Evolutionary conservation across 1,140 invertebrate genomes (phyloP).

Genomic region (Drosophila lowei): DNA sequence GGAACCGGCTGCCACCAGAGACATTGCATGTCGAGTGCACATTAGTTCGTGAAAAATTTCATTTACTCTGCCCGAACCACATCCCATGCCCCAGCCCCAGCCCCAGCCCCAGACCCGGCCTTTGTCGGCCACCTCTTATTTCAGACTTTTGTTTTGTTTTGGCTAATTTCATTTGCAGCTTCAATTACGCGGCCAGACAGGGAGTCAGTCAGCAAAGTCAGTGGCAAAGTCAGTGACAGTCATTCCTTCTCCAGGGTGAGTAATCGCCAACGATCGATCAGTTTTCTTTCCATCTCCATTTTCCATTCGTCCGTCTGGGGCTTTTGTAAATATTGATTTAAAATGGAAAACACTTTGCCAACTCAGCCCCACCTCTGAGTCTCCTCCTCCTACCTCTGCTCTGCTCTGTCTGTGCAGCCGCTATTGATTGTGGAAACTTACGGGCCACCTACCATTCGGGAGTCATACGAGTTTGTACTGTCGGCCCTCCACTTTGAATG

Average conservation of each 20-base stretch:
- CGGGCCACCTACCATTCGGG: conserved; percentile 2
- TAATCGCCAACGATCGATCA: conserved; percentile 32
- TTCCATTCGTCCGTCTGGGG: not conserved
- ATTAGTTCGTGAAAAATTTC: conserved; percentile 45
- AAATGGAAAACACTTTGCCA: conserved; percentile 38
- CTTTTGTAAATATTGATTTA: conserved; percentile 44
- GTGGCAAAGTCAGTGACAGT: not conserved
- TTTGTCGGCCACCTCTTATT: too few species aligned
- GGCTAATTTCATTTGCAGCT: conserved; percentile 58
- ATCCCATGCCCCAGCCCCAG: not conserved
- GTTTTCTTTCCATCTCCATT: conserved; percentile 4
- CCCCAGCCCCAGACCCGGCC: too few species aligned
- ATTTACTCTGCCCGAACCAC: conserved; percentile 2
- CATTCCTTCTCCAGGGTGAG: conserved; percentile 10
- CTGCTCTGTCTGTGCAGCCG: too few species aligned
- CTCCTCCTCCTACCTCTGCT: too few species aligned
- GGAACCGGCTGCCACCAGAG: not conserved
- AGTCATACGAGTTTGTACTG: conserved; percentile 22
- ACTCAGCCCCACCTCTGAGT: conserved; percentile 1
- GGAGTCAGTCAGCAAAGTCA: not conserved
- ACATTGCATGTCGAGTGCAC: conserved; percentile 53
- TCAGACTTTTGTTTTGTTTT: conserved; percentile 38
- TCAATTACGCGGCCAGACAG: conserved; percentile 42
- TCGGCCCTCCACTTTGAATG: conserved; percentile 26
- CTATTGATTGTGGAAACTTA: conserved; percentile 34